phyloP scores from a whole-genome alignment of 2,888 invertebrate genomes.

The Drosophila gaucha region DNA sequence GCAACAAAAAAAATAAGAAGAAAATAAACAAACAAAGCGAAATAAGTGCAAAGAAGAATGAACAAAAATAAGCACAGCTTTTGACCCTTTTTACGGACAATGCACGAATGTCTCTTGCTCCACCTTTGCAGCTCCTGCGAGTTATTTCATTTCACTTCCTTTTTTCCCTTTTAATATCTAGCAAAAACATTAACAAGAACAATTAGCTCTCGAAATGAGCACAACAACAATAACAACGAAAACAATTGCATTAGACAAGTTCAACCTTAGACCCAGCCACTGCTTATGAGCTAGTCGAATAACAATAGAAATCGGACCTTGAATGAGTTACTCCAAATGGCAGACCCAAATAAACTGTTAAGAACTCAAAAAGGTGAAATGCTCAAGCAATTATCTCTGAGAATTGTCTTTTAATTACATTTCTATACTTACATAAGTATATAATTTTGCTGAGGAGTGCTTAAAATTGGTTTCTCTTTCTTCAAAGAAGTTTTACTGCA shows the following conservation, averaged over 20 bases:
- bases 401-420: constrained; percentile 5
- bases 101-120: constrained; percentile 36
- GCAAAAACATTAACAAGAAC: constrained; percentile 76
- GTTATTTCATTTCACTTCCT: constrained; percentile 10
- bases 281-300: constrained; percentile 16
- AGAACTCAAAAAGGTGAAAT: neutral
- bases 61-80: constrained; percentile 68
- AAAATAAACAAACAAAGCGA: constrained; percentile 23
- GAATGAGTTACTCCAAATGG: constrained; percentile 9
- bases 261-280: constrained; percentile 27
- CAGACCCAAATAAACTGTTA: constrained; percentile 3
- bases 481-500: too few relatives aligned
- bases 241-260: constrained; percentile 48
- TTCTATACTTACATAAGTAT: neutral
- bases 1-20: constrained; percentile 12
- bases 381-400: constrained; percentile 1
- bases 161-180: constrained; percentile 45
- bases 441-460: neutral
- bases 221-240: constrained; percentile 15
- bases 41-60: constrained; percentile 43
- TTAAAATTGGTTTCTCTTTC: neutral
- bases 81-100: constrained; percentile 75
- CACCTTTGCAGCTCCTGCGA: neutral
- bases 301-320: constrained; percentile 33
- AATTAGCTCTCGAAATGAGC: constrained; percentile 69